These are phyloP conservation scores for Nipponia nippon DNA, from an alignment of 2,113 vertebrate species.

Conservation along the genomic window DNA sequence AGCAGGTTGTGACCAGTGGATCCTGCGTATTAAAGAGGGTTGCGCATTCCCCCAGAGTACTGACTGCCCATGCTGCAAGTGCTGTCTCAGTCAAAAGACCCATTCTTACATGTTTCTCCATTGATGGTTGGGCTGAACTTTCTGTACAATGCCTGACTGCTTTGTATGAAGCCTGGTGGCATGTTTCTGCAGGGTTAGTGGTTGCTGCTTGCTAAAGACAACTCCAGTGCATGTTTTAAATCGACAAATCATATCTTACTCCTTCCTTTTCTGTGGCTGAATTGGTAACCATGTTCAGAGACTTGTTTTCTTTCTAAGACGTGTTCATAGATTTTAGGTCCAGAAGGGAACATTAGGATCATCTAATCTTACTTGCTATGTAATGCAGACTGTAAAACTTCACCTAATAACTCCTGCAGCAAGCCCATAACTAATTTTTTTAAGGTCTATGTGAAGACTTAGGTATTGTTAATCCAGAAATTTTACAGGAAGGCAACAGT, in stretches of 20 bases:
- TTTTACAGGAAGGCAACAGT: neutral
- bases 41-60: neutral
- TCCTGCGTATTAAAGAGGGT: neutral
- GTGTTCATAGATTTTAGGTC: neutral
- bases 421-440: neutral
- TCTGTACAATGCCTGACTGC: neutral
- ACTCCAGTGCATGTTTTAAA: neutral
- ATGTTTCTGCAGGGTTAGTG: neutral
- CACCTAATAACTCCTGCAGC: neutral
- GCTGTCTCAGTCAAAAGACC: neutral
- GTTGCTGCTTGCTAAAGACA: neutral
- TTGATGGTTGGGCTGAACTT: neutral
- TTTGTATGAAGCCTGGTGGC: neutral
- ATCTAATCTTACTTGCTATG: neutral
- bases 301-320: neutral
- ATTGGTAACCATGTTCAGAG: neutral
- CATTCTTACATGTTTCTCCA: rapidly evolving
- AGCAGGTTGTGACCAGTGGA: neutral
- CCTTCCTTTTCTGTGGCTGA: neutral
- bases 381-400: neutral
- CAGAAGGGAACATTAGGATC: neutral
- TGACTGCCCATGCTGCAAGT: neutral
- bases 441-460: neutral
- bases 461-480: neutral
- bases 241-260: neutral